A percentile compares a stretch with the other conserved stretches of the same genome.
Conservation (phyloP, 2,888 invertebrate genomes). For the Eucera pruinosa region DNA sequence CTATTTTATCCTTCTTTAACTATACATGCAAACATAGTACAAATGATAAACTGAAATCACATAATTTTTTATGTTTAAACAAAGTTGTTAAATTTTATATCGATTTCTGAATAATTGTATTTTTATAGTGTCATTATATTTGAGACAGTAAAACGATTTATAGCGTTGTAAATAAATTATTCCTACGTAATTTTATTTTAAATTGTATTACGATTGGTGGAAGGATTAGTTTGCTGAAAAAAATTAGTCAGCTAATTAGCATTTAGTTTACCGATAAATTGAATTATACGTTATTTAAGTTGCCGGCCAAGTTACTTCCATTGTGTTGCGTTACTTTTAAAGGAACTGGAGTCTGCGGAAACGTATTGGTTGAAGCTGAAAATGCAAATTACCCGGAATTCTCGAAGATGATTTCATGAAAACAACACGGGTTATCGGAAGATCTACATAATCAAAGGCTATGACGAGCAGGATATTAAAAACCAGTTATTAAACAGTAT, state of each 20-base stretch:
- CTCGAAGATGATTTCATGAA: constrained; percentile 54
- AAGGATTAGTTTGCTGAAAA: background rate
- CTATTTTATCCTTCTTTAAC: too few species aligned
- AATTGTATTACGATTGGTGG: background rate
- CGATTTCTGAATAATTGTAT: background rate
- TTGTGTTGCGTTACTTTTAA: constrained; percentile 1
- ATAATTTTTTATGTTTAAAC: too few species aligned
- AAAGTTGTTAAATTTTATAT: background rate
- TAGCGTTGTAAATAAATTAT: background rate
- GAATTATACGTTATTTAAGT: background rate
- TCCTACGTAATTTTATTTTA: background rate
- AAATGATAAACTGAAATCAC: too few species aligned
- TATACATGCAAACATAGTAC: too few species aligned
- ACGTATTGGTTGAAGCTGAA: constrained; percentile 29
- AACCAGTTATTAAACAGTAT: constrained; percentile 68
- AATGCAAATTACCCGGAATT: constrained; percentile 51
- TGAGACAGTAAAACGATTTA: background rate
- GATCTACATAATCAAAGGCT: constrained; percentile 60
- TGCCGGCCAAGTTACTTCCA: background rate
- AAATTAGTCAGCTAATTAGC: too few species aligned
- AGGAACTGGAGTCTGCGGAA: constrained; percentile 22
- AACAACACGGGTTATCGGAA: constrained; percentile 51
- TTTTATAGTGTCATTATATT: too few species aligned
- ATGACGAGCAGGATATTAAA: constrained; percentile 64
- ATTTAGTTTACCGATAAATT: background rate